Evolutionary conservation across 1,140 invertebrate species (phyloP), one percentile per base, ranked within the genome.

Genomic region (Sweltsa coloradensis): DNA sequence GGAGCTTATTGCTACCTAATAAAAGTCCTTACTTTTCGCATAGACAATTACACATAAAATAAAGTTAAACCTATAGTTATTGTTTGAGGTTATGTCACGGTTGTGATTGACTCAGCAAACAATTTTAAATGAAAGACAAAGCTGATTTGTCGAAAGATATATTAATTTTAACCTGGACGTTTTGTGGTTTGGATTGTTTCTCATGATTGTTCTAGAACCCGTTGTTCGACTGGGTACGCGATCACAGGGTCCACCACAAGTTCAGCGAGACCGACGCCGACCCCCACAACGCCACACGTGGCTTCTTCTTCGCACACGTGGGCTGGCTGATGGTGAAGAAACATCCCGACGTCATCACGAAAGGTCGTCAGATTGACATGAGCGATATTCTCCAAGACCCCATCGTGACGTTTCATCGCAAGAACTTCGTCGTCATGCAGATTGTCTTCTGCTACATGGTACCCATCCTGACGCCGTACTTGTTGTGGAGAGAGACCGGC

Each of bases 251-350:
- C 2, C 90, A 94, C 59, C 90, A 94, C 62, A 92, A 92, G 60
- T 89, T 77, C 65, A 82, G 81, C 0, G 90, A 94, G 58, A 91
- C 89, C 0, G 76, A 87, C 57, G 89, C 88, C 0, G 90, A 94
- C 66, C 90, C 89, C 0, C 88, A 93, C 58, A 86, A 92, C 59
- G 79, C 79, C 6, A 79, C 77, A 34, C 71, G 89, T n/a, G 90
- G 90, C 0, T 91, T 94, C 64, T 93, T 92, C 66, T 95, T 92
- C 64, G 70, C 89, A 0, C 90, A 94, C 56, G 78, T 93, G 22
- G 90, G 90, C 2, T 95, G 89, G 90, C 68, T 94, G 53, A 76
- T 86, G 76, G 72, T 78, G 67, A 71, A 75, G 41, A 92, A 93
- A 63, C 87, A 91, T 64, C 85, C 85, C 0, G 79, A 89, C 47